Conservation (phyloP, 2,888 invertebrate species). For the Eupithecia insigniata region DNA sequence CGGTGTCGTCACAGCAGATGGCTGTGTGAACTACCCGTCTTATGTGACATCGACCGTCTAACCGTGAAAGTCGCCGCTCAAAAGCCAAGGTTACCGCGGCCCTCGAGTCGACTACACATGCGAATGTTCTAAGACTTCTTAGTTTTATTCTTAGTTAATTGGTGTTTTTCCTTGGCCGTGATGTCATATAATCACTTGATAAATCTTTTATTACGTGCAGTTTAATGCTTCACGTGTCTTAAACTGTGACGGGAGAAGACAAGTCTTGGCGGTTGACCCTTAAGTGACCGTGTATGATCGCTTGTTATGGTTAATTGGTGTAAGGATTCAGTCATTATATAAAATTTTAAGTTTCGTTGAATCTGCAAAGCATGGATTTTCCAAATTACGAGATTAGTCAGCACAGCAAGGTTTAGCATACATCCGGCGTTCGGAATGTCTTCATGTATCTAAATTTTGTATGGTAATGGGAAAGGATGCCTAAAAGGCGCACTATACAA, state of each 20-base stretch:
- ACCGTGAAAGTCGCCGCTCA: slow-evolving; percentile 84
- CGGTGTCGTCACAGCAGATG: slow-evolving; percentile 74
- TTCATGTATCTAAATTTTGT: slow-evolving; percentile 52
- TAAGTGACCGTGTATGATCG: slow-evolving; percentile 34
- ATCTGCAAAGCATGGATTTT: background rate
- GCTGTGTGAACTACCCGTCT: slow-evolving; percentile 65
- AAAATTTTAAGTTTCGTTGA: slow-evolving; percentile 5
- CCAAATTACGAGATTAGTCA: slow-evolving; percentile 12
- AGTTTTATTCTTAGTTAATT: slow-evolving; percentile 56
- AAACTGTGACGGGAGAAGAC: background rate
- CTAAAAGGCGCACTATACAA: slow-evolving; percentile 66
- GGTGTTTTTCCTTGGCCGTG: slow-evolving; percentile 69
- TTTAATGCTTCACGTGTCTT: background rate
- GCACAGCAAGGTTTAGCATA: slow-evolving; percentile 11
- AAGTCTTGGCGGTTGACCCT: slow-evolving; percentile 32
- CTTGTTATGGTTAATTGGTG: slow-evolving; percentile 26
- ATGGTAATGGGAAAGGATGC: slow-evolving; percentile 71
- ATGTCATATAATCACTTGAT: slow-evolving; percentile 68
- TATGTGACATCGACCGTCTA: slow-evolving; percentile 80
- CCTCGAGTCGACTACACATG: slow-evolving; percentile 76
- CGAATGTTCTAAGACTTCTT: slow-evolving; percentile 73
- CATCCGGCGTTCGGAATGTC: slow-evolving; percentile 21
- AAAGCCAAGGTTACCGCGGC: slow-evolving; percentile 83
- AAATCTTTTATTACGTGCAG: slow-evolving; percentile 8
- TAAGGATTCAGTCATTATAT: slow-evolving; percentile 22